Conservation (phyloP, 1,140 invertebrate species). For the Elysia chlorotica region DNA sequence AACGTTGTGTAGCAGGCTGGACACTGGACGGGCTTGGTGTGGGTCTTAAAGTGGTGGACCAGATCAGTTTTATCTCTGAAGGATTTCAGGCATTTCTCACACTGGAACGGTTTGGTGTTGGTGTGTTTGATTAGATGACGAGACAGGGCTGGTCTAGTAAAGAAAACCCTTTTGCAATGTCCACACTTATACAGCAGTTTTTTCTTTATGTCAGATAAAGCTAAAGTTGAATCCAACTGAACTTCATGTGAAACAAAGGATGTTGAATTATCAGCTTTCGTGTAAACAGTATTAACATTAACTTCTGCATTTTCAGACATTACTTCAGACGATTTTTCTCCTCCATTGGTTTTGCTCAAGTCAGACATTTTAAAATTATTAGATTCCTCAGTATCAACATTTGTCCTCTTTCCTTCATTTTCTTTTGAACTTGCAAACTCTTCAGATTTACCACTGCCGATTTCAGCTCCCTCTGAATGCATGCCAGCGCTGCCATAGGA, state of each 20-base stretch:
- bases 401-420: neutral
- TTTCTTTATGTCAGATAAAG: slow-evolving; percentile 11
- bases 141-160: slow-evolving; percentile 9
- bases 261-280: too few species aligned
- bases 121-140: slow-evolving; percentile 20
- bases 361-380: neutral
- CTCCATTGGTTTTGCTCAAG: neutral
- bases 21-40: slow-evolving; percentile 20
- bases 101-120: slow-evolving; percentile 11
- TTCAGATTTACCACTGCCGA: neutral
- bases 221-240: too few species aligned
- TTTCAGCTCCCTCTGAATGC: too few species aligned
- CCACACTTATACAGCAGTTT: slow-evolving; percentile 16
- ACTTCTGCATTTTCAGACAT: too few species aligned
- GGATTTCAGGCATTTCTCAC: slow-evolving; percentile 8
- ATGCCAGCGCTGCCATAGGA: too few species aligned
- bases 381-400: neutral
- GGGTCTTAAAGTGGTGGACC: slow-evolving; percentile 17
- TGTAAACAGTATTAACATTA: too few species aligned
- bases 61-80: slow-evolving; percentile 16
- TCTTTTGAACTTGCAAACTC: neutral
- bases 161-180: slow-evolving; percentile 15
- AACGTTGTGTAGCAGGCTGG: neutral
- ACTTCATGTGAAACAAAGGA: too few species aligned
- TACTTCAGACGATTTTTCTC: neutral